Percentiles rank a stretch among this genome's conserved stretches.
phyloP scores from a whole-genome alignment of 2,113 vertebrate species.

The Crotalus tigris region DNA sequence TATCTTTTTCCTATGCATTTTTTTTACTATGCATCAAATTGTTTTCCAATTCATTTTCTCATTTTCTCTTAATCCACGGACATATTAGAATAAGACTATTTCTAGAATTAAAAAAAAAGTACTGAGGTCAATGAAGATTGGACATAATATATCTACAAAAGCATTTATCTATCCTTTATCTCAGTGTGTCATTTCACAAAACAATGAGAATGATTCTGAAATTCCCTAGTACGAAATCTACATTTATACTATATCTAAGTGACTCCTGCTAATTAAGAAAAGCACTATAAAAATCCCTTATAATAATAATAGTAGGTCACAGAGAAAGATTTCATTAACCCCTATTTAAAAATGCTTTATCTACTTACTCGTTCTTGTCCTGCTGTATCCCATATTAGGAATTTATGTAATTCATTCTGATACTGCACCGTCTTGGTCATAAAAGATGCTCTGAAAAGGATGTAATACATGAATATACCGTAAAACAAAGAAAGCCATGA shows the following conservation, averaged over 20 bases:
- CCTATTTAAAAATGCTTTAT: slow-evolving; percentile 5
- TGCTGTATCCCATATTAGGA: slow-evolving; percentile 96
- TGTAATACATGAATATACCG: background rate
- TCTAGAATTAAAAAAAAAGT: background rate
- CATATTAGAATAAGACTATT: background rate
- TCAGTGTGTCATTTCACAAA: background rate
- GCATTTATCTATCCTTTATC: background rate
- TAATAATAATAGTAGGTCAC: background rate
- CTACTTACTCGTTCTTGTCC: slow-evolving; percentile 91
- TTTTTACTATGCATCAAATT: background rate
- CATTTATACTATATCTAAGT: background rate
- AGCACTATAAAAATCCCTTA: background rate
- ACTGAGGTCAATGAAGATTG: background rate
- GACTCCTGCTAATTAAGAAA: background rate
- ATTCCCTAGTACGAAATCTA: background rate
- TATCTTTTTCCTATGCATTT: background rate
- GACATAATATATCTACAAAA: background rate
- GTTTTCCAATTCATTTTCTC: background rate
- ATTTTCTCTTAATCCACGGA: background rate
- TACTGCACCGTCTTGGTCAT: slow-evolving; percentile 98
- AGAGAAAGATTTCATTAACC: background rate
- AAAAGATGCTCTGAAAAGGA: slow-evolving; percentile 86
- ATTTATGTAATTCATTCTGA: slow-evolving; percentile 95
- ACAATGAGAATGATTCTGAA: background rate
- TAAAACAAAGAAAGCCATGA: background rate